Evolutionary conservation across 2,797 vertebrate genomes (phyloP).

Genomic region (Thripadectes ignobilis): DNA sequence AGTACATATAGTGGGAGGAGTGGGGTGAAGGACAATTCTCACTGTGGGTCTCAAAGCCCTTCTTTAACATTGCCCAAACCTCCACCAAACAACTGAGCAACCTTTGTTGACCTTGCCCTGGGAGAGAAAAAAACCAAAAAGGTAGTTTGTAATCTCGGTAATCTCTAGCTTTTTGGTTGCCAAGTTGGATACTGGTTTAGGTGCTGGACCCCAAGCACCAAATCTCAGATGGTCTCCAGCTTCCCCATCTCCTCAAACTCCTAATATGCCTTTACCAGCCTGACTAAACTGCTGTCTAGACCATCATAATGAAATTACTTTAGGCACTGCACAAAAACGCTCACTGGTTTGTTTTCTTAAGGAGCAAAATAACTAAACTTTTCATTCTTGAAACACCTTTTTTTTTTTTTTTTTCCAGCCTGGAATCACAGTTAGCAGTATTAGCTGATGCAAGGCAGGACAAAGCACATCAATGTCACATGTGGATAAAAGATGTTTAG

Average conservation of each 20-base stretch:
- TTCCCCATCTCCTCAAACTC: not conserved
- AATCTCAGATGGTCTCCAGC: not conserved
- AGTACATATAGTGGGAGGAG: not conserved
- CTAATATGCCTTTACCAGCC: not conserved
- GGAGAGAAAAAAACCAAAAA: not conserved
- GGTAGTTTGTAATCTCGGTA: not conserved
- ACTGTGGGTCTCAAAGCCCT: not conserved
- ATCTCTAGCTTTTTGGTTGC: not conserved
- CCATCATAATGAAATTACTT: not conserved
- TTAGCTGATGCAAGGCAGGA: not conserved
- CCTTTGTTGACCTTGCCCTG: not conserved
- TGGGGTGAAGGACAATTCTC: not conserved
- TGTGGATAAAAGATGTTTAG: not conserved
- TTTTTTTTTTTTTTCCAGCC: not conserved
- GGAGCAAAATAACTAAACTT: not conserved
- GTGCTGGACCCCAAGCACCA: not conserved
- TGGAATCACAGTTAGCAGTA: not conserved
- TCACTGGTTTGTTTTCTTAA: not conserved
- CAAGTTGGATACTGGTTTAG: not conserved
- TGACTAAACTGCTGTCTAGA: not conserved
- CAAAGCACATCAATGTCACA: not conserved
- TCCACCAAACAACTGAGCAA: not conserved
- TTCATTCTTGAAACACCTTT: not conserved
- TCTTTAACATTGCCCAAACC: not conserved
- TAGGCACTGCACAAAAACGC: not conserved